phyloP scores from a whole-genome alignment of 2,113 vertebrate genomes.

The Gobius niger region DNA sequence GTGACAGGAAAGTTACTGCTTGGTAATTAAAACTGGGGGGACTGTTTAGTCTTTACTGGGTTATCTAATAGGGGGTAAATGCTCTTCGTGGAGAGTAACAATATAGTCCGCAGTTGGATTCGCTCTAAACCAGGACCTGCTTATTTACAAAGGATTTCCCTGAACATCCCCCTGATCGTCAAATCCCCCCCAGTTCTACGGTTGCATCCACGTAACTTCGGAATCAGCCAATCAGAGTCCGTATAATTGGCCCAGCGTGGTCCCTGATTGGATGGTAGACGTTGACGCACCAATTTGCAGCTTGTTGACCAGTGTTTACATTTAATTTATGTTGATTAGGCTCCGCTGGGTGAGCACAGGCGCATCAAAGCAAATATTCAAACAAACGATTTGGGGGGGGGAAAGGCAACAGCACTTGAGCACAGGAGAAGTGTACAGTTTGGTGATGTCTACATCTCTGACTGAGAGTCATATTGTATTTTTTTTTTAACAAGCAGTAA shows the following conservation, averaged over 20 bases:
- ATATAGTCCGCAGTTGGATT: neutral
- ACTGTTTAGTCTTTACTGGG: conserved; percentile 38
- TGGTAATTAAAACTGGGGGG: conserved; percentile 40
- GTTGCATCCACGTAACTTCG: conserved; percentile 7
- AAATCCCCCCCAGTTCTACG: neutral
- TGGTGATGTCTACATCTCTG: too few species aligned
- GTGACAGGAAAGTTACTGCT: conserved; percentile 32
- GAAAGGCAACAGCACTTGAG: neutral
- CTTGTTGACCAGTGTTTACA: conserved; percentile 23
- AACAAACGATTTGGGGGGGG: neutral
- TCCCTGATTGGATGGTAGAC: conserved; percentile 32
- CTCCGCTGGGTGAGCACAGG: conserved; percentile 29
- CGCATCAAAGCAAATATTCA: conserved; percentile 7
- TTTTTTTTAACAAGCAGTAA: too few species aligned
- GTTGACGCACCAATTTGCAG: conserved; percentile 19
- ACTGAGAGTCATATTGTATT: too few species aligned
- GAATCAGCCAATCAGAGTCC: conserved; percentile 49
- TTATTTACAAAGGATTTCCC: conserved; percentile 23
- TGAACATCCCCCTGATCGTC: conserved; percentile 48
- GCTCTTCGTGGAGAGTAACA: conserved; percentile 18
- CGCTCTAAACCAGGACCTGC: too few species aligned
- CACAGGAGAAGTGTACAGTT: neutral
- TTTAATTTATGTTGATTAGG: conserved; percentile 27
- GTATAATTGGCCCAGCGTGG: conserved; percentile 37
- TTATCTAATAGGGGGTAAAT: neutral